phyloP scores from a whole-genome alignment of 2,797 vertebrate species.

The Ibycter americanus region DNA sequence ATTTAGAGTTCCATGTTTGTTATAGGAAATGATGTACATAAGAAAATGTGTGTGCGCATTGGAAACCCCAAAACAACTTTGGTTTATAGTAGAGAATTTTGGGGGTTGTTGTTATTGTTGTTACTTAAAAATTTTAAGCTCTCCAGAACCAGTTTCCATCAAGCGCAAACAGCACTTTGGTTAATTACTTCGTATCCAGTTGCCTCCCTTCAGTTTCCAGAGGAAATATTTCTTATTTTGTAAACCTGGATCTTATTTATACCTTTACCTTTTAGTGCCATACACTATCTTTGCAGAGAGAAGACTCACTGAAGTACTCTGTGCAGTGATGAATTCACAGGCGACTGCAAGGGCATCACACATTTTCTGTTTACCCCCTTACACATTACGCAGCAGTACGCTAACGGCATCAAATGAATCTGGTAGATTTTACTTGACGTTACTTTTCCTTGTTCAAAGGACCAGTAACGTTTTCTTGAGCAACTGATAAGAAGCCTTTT shows the following conservation, averaged over 20 bases:
- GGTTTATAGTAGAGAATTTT: neutral
- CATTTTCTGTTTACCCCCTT: neutral
- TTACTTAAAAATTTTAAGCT: neutral
- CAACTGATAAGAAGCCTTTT: neutral
- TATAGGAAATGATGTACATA: neutral
- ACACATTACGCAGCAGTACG: neutral
- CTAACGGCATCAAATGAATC: neutral
- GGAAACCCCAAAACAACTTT: neutral
- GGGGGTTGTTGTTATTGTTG: neutral
- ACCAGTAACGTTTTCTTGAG: neutral
- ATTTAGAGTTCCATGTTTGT: neutral
- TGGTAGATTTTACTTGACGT: neutral
- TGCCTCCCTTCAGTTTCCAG: fast-evolving
- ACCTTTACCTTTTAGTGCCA: neutral
- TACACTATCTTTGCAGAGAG: neutral
- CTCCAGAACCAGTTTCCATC: neutral
- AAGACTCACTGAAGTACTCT: neutral
- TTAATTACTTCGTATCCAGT: neutral
- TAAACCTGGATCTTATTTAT: neutral
- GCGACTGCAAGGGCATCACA: fast-evolving
- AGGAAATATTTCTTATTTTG: neutral
- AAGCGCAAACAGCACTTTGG: neutral
- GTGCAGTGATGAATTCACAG: neutral
- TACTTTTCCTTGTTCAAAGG: neutral
- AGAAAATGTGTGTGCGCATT: neutral